Conservation (phyloP, 2,113 vertebrate genomes). For the Leucoraja erinaceus region DNA sequence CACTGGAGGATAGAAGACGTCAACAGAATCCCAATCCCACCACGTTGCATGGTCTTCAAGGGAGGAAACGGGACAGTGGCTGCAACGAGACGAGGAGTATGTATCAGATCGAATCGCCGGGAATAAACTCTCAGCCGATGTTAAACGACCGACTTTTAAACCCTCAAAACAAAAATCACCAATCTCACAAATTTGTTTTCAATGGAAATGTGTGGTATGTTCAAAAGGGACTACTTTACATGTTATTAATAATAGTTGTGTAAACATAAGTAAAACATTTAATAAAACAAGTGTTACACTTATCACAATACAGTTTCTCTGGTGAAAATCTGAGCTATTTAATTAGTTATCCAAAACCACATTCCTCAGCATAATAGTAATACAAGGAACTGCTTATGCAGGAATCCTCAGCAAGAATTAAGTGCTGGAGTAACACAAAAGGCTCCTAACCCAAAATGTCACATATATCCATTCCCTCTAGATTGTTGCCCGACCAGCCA, state of each 20-base stretch:
- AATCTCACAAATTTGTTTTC: background rate
- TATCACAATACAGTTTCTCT: no score
- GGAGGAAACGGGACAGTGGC: background rate
- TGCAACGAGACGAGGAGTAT: no score
- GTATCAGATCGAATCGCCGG: background rate
- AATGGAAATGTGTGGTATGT: background rate
- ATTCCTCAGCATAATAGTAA: no score
- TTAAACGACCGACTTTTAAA: background rate
- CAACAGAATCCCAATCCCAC: background rate
- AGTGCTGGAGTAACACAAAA: no score
- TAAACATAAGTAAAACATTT: background rate
- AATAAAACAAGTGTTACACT: slow-evolving; percentile 12
- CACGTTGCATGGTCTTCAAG: background rate
- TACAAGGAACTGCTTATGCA: no score
- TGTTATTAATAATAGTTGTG: background rate
- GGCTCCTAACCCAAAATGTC: no score
- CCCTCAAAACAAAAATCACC: background rate
- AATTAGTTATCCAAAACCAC: no score
- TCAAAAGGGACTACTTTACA: background rate
- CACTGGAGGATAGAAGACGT: background rate
- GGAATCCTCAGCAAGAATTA: no score
- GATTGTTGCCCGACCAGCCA: no score
- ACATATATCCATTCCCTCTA: no score
- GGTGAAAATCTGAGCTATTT: background rate
- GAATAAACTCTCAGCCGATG: background rate